A percentile compares a stretch with the other conserved stretches of the same genome.
Conservation (phyloP, 1,140 invertebrate species). For the Mactra quadrangularis region DNA sequence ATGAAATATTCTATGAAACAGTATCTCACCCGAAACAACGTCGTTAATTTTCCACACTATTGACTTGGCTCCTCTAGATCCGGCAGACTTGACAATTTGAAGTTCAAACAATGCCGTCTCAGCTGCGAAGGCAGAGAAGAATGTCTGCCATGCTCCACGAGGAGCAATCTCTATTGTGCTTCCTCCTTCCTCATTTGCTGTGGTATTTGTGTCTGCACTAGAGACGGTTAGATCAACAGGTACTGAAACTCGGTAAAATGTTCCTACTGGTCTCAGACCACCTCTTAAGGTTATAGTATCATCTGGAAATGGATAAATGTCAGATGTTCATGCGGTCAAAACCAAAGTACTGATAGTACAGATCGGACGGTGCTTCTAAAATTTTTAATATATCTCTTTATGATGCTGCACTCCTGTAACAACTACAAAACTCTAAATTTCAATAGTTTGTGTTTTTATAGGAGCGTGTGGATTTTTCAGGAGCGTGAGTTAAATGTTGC, state of each 20-base stretch:
- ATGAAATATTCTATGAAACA: too few species aligned
- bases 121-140: not conserved
- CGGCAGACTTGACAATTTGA: not conserved
- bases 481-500: too few species aligned
- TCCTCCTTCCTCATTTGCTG: not conserved
- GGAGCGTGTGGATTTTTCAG: too few species aligned
- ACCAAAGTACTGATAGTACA: too few species aligned
- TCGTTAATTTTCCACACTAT: slow-evolving; percentile 6
- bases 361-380: too few species aligned
- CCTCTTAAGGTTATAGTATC: slow-evolving; percentile 1
- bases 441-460: too few species aligned
- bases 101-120: not conserved
- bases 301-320: too few species aligned
- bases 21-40: not conserved
- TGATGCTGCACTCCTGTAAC: too few species aligned
- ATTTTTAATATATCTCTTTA: too few species aligned
- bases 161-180: not conserved
- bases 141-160: not conserved
- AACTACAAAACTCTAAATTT: too few species aligned
- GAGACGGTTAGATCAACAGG: not conserved
- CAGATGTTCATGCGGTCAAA: too few species aligned
- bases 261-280: not conserved
- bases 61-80: not conserved
- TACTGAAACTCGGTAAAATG: not conserved
- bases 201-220: not conserved